phyloP scores from a whole-genome alignment of 2,797 vertebrate genomes.

The Halcyon smyrnensis region DNA sequence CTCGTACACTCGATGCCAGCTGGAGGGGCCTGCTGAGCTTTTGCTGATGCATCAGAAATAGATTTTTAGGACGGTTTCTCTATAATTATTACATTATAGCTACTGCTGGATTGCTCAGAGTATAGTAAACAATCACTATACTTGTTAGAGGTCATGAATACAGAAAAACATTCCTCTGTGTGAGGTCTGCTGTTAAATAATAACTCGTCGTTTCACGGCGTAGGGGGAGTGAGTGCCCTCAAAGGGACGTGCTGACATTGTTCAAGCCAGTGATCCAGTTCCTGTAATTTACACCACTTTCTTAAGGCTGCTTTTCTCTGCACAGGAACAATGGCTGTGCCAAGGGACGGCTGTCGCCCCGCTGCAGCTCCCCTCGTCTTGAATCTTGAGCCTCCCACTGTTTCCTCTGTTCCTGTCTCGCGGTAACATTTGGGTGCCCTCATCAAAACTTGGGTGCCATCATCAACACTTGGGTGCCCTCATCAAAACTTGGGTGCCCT shows the following conservation, averaged over 20 bases:
- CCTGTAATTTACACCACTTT: neutral
- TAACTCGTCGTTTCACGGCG: neutral
- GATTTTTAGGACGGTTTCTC: constrained; percentile 63
- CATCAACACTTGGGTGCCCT: neutral
- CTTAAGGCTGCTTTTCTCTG: neutral
- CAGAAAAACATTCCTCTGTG: constrained; percentile 50
- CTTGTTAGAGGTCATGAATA: constrained; percentile 64
- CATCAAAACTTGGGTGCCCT: neutral
- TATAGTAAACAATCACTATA: constrained; percentile 66
- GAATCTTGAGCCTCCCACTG: fast-evolving
- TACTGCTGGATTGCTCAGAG: constrained; percentile 42
- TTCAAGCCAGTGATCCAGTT: constrained; percentile 37
- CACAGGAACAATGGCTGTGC: neutral
- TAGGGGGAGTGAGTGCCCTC: constrained; percentile 20
- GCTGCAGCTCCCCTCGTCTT: neutral
- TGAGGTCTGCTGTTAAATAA: constrained; percentile 71
- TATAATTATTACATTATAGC: constrained; percentile 74
- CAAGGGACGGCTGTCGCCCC: fast-evolving
- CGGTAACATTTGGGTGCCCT: neutral
- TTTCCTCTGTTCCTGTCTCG: fast-evolving
- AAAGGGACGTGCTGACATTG: constrained; percentile 34
- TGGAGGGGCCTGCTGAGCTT: constrained; percentile 51
- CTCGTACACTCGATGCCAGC: constrained; percentile 3
- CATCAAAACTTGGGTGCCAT: neutral
- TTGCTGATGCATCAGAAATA: constrained; percentile 63